Conservation (phyloP, 2,888 invertebrate genomes). For the Leptinotarsa tumamoca region DNA sequence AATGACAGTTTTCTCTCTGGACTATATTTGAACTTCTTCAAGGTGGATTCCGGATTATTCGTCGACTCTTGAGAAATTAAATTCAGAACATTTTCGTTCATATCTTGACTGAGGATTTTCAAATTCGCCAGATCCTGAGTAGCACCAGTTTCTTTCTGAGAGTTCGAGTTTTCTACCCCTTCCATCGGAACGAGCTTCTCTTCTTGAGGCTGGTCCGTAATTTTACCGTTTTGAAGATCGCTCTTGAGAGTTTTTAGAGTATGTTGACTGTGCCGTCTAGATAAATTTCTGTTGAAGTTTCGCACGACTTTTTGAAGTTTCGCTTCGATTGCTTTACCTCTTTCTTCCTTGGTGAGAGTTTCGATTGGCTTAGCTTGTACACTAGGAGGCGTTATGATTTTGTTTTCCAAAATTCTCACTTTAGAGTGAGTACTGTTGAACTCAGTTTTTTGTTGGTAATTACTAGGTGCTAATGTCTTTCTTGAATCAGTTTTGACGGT, state of each 20-base stretch:
- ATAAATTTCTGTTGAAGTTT: conserved; percentile 34
- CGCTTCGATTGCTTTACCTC: conserved; percentile 30
- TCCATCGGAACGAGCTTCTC: neutral
- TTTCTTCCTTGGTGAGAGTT: conserved; percentile 35
- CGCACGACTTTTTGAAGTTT: conserved; percentile 36
- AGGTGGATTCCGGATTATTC: conserved; percentile 19
- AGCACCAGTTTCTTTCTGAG: conserved; percentile 18
- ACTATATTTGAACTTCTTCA: conserved; percentile 24
- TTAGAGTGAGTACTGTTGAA: conserved; percentile 29
- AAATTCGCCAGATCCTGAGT: conserved; percentile 23
- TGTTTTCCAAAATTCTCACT: conserved; percentile 35
- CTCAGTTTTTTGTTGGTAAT: conserved; percentile 5
- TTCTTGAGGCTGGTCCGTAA: neutral
- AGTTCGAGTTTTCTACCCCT: neutral
- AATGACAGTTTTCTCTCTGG: neutral
- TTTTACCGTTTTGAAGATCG: neutral
- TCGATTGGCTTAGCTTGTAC: neutral
- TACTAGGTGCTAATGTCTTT: neutral
- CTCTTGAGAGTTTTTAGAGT: neutral
- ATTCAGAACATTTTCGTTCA: conserved; percentile 6
- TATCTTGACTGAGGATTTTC: conserved; percentile 24
- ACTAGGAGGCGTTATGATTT: conserved; percentile 15
- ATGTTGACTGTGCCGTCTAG: conserved; percentile 20
- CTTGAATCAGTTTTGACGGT: conserved; percentile 1
- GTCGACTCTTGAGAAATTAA: conserved; percentile 31